These are phyloP conservation scores for Rhinella marina DNA, from an alignment of 2,797 vertebrate species.

Conservation along the genomic window DNA sequence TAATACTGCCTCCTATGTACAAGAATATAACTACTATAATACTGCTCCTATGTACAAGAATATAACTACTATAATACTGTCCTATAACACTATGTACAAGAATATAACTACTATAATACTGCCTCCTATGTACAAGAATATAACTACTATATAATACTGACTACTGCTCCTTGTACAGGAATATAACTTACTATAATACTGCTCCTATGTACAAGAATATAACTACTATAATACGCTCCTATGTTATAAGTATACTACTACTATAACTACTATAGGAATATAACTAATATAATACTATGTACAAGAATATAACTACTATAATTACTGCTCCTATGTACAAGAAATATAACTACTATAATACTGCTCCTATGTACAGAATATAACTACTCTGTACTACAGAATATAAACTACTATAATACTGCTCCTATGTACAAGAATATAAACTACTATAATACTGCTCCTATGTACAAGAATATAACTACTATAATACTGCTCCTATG, in stretches of 20 bases:
- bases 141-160: no score
- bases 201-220: no score
- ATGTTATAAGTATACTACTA: no score
- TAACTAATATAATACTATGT: conserved; percentile 1
- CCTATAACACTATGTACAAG: no score
- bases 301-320: conserved; percentile 5
- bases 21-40: neutral
- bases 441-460: conserved; percentile 9
- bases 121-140: neutral
- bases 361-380: neutral
- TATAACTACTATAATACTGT: no score
- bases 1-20: neutral
- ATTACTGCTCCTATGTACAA: neutral
- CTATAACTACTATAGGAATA: no score
- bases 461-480: conserved; percentile 8
- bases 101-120: conserved; percentile 12
- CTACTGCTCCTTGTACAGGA: no score
- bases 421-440: no score
- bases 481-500: neutral
- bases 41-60: no score
- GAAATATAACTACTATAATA: conserved; percentile 9
- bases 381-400: neutral
- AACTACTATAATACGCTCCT: no score
- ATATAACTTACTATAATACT: no score
- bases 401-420: no score